A percentile compares a stretch with the other conserved stretches of the same genome.
These are phyloP conservation scores for Pomacea canaliculata DNA, from an alignment of 2,888 invertebrate genomes.

Conservation along the genomic window DNA sequence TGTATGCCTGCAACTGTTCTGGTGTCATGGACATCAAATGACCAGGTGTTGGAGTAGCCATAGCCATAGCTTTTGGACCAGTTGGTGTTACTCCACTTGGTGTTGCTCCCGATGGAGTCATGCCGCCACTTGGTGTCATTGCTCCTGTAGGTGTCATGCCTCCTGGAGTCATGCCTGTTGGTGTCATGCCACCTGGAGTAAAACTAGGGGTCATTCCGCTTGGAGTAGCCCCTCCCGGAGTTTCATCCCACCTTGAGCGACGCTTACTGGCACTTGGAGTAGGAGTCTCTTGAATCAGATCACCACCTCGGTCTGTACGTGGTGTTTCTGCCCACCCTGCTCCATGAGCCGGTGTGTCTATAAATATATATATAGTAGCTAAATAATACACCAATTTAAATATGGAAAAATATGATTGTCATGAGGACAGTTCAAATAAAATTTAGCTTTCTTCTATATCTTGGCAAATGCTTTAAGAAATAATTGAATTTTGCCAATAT, in stretches of 20 bases:
- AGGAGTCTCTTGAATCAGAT: conserved; percentile 85
- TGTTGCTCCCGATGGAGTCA: conserved; percentile 68
- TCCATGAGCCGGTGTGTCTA: conserved; percentile 94
- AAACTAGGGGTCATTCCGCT: conserved; percentile 62
- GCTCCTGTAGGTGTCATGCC: conserved; percentile 61
- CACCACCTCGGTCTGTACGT: conserved; percentile 83
- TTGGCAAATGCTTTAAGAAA: too few relatives aligned
- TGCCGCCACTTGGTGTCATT: conserved; percentile 59
- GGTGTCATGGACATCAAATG: conserved; percentile 99
- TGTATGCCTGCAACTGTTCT: conserved; percentile 96
- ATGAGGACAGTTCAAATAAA: too few relatives aligned
- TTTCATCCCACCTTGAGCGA: conserved; percentile 98
- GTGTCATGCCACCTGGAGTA: conserved; percentile 75
- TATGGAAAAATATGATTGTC: too few relatives aligned
- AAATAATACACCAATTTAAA: too few relatives aligned
- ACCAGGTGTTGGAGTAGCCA: conserved; percentile 97
- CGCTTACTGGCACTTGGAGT: conserved; percentile 95
- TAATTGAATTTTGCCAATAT: too few relatives aligned
- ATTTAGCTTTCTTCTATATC: too few relatives aligned
- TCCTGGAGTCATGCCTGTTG: conserved; percentile 60
- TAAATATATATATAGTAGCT: neutral
- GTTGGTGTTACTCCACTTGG: conserved; percentile 72
- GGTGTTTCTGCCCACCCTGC: conserved; percentile 99
- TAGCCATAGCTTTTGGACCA: conserved; percentile 92
- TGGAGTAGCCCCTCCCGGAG: conserved; percentile 79